Evolutionary conservation across 1,140 invertebrate species (phyloP).

Genomic region (Dendroctonus valens): DNA sequence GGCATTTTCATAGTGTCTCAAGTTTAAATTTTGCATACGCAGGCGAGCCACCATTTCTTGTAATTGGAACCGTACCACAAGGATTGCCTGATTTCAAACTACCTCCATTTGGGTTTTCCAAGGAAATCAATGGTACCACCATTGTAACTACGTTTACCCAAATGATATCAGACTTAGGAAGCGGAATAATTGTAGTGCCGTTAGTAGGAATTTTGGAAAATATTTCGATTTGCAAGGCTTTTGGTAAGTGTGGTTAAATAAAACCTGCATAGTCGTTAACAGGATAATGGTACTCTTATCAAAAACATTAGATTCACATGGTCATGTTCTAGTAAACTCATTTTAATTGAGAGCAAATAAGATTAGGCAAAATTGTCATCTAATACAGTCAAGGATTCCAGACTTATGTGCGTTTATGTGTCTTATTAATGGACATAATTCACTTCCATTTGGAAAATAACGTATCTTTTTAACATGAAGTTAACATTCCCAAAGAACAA

Average conservation of each 20-base stretch:
- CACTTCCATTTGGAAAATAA: too few relatives aligned
- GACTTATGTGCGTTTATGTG: too few relatives aligned
- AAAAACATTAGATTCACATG: too few relatives aligned
- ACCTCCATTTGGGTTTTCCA: slow-evolving; percentile 64
- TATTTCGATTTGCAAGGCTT: slow-evolving; percentile 81
- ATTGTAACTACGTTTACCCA: slow-evolving; percentile 62
- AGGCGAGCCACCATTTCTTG: slow-evolving; percentile 56
- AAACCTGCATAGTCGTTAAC: background rate
- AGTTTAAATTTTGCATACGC: background rate
- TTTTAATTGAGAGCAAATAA: too few relatives aligned
- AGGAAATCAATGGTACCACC: slow-evolving; percentile 55
- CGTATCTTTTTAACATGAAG: too few relatives aligned
- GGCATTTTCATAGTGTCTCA: background rate
- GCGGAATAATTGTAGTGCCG: slow-evolving; percentile 76
- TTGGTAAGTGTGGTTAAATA: slow-evolving; percentile 55
- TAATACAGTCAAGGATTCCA: too few relatives aligned
- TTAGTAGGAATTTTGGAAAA: slow-evolving; percentile 79
- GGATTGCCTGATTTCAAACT: slow-evolving; percentile 64
- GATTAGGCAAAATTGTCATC: too few relatives aligned
- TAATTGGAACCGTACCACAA: slow-evolving; percentile 67
- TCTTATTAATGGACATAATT: too few relatives aligned
- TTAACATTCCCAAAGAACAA: too few relatives aligned
- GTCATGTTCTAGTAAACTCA: too few relatives aligned
- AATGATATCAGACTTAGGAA: slow-evolving; percentile 70
- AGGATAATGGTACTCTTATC: too few relatives aligned